Evolutionary conservation across 2,113 vertebrate genomes (phyloP).

Genomic region (Glaucidium brasilianum): DNA sequence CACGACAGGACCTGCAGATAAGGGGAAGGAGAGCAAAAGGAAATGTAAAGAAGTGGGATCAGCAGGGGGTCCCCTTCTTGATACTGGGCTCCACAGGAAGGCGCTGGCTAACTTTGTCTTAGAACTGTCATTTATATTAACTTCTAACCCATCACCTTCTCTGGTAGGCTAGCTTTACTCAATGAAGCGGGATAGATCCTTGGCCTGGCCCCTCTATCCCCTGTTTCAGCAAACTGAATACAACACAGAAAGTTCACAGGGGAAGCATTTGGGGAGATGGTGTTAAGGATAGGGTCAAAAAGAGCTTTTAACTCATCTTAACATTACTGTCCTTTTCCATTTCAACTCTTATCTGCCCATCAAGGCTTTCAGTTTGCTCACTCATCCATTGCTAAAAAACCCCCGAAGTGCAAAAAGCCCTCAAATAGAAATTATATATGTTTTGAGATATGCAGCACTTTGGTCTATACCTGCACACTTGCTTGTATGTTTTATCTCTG

Average conservation of each 20-base stretch:
- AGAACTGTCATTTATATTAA: constrained; percentile 76
- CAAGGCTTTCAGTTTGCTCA: constrained; percentile 68
- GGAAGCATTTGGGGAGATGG: constrained; percentile 59
- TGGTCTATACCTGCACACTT: not conserved
- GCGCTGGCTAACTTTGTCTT: constrained; percentile 65
- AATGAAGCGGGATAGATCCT: constrained; percentile 74
- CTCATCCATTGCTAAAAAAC: constrained; percentile 52
- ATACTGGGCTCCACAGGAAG: constrained; percentile 59
- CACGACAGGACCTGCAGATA: constrained; percentile 38
- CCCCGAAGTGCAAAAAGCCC: not conserved
- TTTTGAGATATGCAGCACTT: constrained; percentile 3
- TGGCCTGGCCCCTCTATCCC: constrained; percentile 65
- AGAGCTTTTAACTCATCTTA: constrained; percentile 77
- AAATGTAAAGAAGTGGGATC: constrained; percentile 52
- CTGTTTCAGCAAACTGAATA: constrained; percentile 70
- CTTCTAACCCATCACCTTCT: constrained; percentile 79
- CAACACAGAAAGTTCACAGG: constrained; percentile 79
- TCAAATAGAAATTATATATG: constrained; percentile 31
- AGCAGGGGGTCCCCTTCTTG: constrained; percentile 54
- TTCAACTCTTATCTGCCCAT: constrained; percentile 69
- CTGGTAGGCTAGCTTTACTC: constrained; percentile 67
- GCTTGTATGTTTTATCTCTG: not conserved
- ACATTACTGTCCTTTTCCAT: constrained; percentile 61
- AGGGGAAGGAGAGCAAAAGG: constrained; percentile 55
- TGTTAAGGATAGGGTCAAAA: constrained; percentile 55